These are phyloP conservation scores for Cyprinus carpio DNA, from an alignment of 2,113 vertebrate genomes.

Conservation along the genomic window DNA sequence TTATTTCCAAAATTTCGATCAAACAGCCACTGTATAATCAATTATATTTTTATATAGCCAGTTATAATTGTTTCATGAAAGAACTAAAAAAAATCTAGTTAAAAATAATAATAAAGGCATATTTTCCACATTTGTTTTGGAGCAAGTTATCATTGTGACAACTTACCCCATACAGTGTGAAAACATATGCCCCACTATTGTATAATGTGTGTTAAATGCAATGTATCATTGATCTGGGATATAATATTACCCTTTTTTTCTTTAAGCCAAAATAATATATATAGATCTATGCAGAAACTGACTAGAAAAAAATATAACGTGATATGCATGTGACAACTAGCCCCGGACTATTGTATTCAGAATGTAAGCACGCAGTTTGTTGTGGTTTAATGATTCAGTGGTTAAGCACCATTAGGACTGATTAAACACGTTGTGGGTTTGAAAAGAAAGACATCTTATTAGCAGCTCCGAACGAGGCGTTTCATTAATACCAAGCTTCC, in stretches of 20 bases:
- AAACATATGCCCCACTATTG: background rate
- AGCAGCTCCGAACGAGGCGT: background rate
- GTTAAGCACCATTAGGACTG: background rate
- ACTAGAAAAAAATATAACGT: background rate
- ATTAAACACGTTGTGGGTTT: constrained; percentile 3
- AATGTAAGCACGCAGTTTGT: background rate
- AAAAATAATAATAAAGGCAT: too few species aligned
- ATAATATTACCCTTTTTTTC: too few species aligned
- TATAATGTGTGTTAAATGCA: background rate
- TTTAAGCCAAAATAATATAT: background rate
- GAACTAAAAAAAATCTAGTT: too few species aligned
- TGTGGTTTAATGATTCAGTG: background rate
- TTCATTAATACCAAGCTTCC: background rate
- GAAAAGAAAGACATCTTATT: background rate
- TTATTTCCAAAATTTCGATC: too few species aligned
- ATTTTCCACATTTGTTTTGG: too few species aligned
- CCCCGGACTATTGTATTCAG: background rate
- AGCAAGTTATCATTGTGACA: background rate
- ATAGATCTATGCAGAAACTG: background rate
- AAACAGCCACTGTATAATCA: too few species aligned
- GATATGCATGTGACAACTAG: background rate
- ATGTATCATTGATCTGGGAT: background rate
- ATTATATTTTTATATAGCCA: too few species aligned
- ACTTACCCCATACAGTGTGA: background rate
- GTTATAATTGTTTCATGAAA: too few species aligned